Percentiles rank a stretch among this genome's conserved stretches.
These are phyloP conservation scores for Lepidonotus clava DNA, from an alignment of 2,888 invertebrate species.

Conservation along the genomic window DNA sequence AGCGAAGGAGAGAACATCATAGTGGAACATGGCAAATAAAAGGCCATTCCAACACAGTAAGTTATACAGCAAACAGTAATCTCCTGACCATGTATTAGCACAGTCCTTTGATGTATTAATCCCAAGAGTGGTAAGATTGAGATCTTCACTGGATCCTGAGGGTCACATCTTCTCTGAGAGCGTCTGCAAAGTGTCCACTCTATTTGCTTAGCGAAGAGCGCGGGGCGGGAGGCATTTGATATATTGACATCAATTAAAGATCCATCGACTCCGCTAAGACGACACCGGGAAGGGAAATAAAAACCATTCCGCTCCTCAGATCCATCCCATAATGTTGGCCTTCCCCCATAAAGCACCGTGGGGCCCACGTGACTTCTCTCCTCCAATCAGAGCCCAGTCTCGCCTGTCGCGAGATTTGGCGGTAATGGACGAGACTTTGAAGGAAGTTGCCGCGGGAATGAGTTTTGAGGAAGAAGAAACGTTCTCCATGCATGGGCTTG, in stretches of 20 bases:
- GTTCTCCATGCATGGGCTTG: neutral
- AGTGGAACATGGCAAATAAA: too few relatives aligned
- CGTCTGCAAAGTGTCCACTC: too few relatives aligned
- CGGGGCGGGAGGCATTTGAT: neutral
- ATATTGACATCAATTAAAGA: neutral
- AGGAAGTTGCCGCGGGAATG: neutral
- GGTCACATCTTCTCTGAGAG: too few relatives aligned
- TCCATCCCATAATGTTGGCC: neutral
- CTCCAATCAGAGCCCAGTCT: neutral
- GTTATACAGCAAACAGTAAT: too few relatives aligned
- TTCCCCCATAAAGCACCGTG: constrained; percentile 6
- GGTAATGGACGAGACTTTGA: neutral
- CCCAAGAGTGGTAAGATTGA: too few relatives aligned
- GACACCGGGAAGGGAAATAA: neutral
- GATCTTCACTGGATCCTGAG: too few relatives aligned
- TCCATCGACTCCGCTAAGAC: neutral
- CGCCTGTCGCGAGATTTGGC: neutral
- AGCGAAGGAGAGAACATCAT: too few relatives aligned
- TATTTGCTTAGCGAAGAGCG: neutral
- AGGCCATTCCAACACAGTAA: too few relatives aligned
- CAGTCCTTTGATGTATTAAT: too few relatives aligned
- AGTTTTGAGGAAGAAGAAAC: neutral
- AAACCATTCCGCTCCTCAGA: neutral
- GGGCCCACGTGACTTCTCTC: neutral
- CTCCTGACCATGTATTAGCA: too few relatives aligned